Conservation (phyloP, 2,113 vertebrate genomes). For the Anolis carolinensis region DNA sequence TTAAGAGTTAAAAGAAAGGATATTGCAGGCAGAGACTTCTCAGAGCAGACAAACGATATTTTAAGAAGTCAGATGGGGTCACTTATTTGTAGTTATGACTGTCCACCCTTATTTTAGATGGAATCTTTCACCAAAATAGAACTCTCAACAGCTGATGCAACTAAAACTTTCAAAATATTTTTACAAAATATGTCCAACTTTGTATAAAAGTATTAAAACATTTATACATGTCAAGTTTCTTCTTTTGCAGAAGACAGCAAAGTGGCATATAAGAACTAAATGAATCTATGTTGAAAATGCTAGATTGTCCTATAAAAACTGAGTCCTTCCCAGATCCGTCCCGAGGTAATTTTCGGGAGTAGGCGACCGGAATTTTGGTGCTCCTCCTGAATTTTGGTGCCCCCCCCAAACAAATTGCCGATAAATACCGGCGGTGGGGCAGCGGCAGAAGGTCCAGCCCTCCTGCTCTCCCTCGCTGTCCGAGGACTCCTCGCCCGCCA, state of each 20-base stretch:
- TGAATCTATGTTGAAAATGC: background rate
- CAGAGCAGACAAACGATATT: constrained; percentile 40
- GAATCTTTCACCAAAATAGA: constrained; percentile 31
- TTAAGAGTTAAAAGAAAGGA: constrained; percentile 1
- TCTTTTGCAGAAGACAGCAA: background rate
- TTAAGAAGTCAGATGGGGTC: constrained; percentile 47
- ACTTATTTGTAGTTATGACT: constrained; percentile 34
- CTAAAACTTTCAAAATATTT: constrained; percentile 24
- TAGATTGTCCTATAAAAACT: background rate
- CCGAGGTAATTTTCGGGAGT: no score
- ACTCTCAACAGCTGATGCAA: constrained; percentile 31
- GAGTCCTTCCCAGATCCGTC: no score
- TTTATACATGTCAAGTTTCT: background rate
- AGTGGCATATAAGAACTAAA: background rate
- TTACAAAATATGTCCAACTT: constrained; percentile 22
- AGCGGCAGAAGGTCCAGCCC: no score
- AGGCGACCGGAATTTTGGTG: no score
- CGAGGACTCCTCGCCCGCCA: no score
- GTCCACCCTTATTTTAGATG: constrained; percentile 24
- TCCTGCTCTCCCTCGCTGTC: no score
- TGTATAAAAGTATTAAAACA: constrained; percentile 13
- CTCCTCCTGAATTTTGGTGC: no score
- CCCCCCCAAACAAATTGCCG: no score
- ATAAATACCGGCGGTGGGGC: no score
- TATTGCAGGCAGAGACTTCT: constrained; percentile 23